Evolutionary conservation across 2,113 vertebrate genomes (phyloP).

Genomic region (Cryptotis parvus): DNA sequence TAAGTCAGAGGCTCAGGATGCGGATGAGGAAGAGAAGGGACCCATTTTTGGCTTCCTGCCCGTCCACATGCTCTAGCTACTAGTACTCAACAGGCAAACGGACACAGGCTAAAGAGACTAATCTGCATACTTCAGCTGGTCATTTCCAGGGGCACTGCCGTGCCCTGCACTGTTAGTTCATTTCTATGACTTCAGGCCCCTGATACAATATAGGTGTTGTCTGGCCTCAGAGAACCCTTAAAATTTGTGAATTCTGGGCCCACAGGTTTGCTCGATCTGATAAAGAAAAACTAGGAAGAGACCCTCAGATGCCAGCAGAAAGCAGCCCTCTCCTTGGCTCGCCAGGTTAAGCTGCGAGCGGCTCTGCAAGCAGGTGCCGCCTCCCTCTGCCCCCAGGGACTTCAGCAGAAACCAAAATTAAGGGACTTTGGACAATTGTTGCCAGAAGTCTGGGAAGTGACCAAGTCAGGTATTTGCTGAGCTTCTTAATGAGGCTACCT

Average conservation of each 20-base stretch:
- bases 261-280: background rate
- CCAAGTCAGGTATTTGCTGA: conserved; percentile 64
- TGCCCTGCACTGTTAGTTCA: background rate
- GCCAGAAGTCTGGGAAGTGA: conserved; percentile 50
- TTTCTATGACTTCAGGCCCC: background rate
- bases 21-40: background rate
- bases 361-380: conserved; percentile 11
- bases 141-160: background rate
- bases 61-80: background rate
- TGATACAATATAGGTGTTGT: accelerated
- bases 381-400: conserved; percentile 26
- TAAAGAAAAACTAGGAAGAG: background rate
- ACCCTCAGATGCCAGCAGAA: background rate
- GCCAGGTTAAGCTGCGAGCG: background rate
- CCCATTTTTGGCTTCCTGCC: background rate
- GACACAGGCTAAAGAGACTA: background rate
- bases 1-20: background rate
- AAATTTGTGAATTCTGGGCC: background rate
- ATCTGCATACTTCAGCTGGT: background rate
- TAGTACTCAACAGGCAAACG: background rate
- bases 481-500: conserved; percentile 55
- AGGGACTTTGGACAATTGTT: conserved; percentile 62
- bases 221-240: background rate
- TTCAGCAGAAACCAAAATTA: conserved; percentile 17
- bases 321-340: too few species aligned